Base-by-base conservation (phyloP, 2,888 invertebrate species). In the Plemyria rubiginata region DNA sequence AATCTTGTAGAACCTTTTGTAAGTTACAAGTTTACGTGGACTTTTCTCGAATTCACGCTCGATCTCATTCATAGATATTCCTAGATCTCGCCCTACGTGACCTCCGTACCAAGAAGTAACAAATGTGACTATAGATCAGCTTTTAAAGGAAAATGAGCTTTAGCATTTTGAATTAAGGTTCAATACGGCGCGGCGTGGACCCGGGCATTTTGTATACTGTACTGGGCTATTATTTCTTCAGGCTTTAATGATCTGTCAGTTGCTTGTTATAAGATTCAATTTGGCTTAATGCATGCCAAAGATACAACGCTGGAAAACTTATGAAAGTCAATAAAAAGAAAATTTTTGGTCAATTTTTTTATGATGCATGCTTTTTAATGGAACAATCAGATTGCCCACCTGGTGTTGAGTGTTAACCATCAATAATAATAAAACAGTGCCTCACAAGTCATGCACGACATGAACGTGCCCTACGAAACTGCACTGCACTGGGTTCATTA, bases 31-130 rank as follows among this genome's bases (percentile, higher is more conserved):
- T 38, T 55, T 49, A 55, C 55, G 38, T 48, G 55, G 48, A 55
- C 48, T 28, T 55, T 48, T 48, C 55, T n/a, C 12, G 40, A 55
- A 55, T 53, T 53, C 53, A n/a, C 46, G 52, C 59, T 22, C 38
- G 48, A 53, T 60, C 48, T 41, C 43, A 57, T 57, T 57, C 51
- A 57, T 43, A 51, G 57, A 51, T 53, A 46, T 53, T 48, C 53
- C 48, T 60, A 60, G 59, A 53, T 53, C 40, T 48, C 41, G 48
- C n/a, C 4, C 40, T 38, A 60, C 53, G 48, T 54, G 59, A 60
- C 40, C 53, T 50, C 40, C 15, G 9, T 57, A 51, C 57, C 5
- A 41, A 57, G 36, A n/a, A 11, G 5, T 38, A 15, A 4, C 11
- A 12, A 15, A 1, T 13, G 0, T n/a, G 40, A 55, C 40, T 48